These are phyloP conservation scores for Philaenus spumarius DNA, from an alignment of 1,140 invertebrate species.

Conservation along the genomic window DNA sequence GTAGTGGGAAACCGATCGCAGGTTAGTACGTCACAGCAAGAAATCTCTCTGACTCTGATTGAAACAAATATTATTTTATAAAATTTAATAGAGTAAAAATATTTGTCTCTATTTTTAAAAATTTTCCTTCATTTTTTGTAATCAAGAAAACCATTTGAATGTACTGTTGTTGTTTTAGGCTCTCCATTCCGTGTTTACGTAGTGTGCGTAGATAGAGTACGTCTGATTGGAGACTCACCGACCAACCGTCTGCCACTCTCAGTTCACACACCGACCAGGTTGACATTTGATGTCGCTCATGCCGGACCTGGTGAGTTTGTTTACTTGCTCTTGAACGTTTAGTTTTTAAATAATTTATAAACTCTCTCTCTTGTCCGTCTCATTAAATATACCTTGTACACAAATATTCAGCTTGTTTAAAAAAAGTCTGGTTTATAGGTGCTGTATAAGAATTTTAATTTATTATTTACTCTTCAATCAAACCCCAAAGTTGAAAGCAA, in stretches of 20 bases:
- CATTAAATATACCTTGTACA: no score
- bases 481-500: no score
- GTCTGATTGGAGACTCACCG: slow-evolving; percentile 25
- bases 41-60: no score
- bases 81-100: background rate
- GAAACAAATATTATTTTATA: no score
- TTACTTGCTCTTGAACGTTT: no score
- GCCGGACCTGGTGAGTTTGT: slow-evolving; percentile 62
- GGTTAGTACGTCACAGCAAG: no score
- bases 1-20: slow-evolving; percentile 53
- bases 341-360: no score
- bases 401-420: no score
- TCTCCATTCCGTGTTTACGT: slow-evolving; percentile 33
- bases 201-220: slow-evolving; percentile 29
- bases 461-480: no score
- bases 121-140: background rate
- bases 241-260: slow-evolving; percentile 24
- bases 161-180: slow-evolving; percentile 17
- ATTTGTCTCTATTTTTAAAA: background rate
- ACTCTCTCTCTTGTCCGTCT: no score
- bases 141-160: background rate
- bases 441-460: no score
- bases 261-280: slow-evolving; percentile 51
- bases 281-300: slow-evolving; percentile 65
- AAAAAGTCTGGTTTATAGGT: no score